Conservation (phyloP, 2,888 invertebrate species). For the Mythimna lalbum region DNA sequence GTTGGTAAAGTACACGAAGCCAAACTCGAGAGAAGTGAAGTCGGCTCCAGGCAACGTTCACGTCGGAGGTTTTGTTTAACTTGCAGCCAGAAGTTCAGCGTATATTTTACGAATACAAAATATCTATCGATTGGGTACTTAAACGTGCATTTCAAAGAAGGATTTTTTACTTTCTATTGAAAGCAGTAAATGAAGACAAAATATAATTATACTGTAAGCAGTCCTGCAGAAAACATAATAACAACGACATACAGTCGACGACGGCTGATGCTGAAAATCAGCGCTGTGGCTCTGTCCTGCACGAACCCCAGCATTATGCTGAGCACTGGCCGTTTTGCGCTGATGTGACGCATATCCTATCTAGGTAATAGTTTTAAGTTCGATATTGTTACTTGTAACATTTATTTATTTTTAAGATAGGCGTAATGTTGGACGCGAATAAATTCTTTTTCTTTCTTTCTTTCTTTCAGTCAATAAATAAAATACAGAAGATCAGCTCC, state of each 20-base stretch:
- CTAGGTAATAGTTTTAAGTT: no score
- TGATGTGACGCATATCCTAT: no score
- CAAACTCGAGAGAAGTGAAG: conserved; percentile 13
- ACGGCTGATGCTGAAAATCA: no score
- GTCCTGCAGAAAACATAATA: no score
- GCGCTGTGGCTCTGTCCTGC: no score
- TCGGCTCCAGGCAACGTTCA: conserved; percentile 23
- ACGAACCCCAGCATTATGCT: no score
- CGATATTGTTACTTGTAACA: no score
- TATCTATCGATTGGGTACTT: neutral
- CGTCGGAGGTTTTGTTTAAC: conserved; percentile 37
- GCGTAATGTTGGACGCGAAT: no score
- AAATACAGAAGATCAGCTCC: neutral
- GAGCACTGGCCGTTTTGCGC: no score
- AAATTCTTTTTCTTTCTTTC: no score
- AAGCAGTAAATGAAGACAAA: neutral
- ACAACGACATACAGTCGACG: neutral
- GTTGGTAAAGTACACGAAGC: conserved; percentile 18
- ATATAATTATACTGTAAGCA: neutral
- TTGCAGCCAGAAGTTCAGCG: conserved; percentile 24
- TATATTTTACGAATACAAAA: conserved; percentile 25
- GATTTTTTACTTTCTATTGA: neutral
- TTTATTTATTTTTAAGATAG: no score
- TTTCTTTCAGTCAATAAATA: neutral
- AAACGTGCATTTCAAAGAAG: neutral